Evolutionary conservation across 2,888 invertebrate genomes (phyloP), one percentile per base, ranked within the genome.

Genomic region (Dinocampus coccinellae): DNA sequence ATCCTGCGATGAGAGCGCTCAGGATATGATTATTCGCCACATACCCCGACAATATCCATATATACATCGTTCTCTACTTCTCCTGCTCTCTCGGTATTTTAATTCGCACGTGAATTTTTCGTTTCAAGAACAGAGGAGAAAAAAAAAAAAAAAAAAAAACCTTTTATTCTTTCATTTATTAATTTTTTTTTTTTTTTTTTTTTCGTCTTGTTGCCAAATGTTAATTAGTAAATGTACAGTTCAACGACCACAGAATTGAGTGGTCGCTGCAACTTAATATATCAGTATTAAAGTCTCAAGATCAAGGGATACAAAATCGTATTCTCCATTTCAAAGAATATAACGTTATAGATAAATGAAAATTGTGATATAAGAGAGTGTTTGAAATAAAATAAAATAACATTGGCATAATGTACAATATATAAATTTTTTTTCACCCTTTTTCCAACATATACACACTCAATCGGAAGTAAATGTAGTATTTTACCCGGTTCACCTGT

Each of bases 401-500:
- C 26, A 70, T 7, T 33, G 26, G 20, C 47, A 53, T 24, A 69
- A 39, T 11, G 34, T 34, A 66, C 42, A 67, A 74, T 74, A 73
- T 72, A 73, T 70, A 74, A 16, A 0, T n/a, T 16, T 47, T n/a
- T n/a, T 16, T 47, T 7, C n/a, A 3, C 13, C 42, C 47, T 16
- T 47, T 47, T 16, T n/a, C 47, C 16, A 47, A n/a, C 6, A 7
- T 47, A 47, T 68, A 73, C 68, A 73, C 71, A 71, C 74, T 77
- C 76, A 76, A 73, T 60, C 69, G 73, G 75, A 77, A 78, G 75
- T 76, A 76, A 77, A 74, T 70, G 71, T 73, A n/a, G n/a, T n/a
- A 72, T 69, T 66, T 53, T 53, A 62, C 4, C 42, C 70, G 63
- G 68, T 74, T 74, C 65, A 66, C 58, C 66, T 58, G 61, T 36